A percentile compares a stretch with the other conserved stretches of the same genome.
Evolutionary conservation across 2,113 vertebrate species (phyloP).

Genomic region (Erinaceus europaeus): DNA sequence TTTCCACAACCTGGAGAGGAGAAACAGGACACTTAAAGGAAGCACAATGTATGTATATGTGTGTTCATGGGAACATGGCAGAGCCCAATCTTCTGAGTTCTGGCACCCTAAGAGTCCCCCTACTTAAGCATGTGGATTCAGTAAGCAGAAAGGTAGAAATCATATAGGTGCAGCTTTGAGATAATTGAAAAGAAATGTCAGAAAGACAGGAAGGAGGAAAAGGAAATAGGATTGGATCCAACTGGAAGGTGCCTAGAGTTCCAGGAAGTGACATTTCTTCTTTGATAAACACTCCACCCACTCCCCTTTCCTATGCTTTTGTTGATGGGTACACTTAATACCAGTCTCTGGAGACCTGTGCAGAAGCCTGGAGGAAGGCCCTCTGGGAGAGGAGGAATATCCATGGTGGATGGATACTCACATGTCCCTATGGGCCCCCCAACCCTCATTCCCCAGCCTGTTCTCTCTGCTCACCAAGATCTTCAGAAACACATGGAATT

Average conservation of each 20-base stretch:
- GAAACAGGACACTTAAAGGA: background rate
- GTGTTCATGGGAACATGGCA: background rate
- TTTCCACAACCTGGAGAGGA: background rate
- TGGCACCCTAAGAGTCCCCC: background rate
- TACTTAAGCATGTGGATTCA: background rate
- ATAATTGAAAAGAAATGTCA: background rate
- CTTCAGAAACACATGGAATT: background rate
- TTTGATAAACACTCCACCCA: background rate
- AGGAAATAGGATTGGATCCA: background rate
- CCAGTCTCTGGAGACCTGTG: background rate
- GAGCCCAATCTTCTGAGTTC: background rate
- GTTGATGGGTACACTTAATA: background rate
- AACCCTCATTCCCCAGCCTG: background rate
- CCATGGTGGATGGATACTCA: background rate
- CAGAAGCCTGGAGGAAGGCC: background rate
- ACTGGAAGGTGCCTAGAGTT: background rate
- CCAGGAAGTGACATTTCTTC: background rate
- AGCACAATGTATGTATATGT: background rate
- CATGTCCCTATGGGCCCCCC: accelerated
- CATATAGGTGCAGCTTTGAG: background rate
- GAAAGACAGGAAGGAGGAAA: background rate
- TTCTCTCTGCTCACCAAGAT: background rate
- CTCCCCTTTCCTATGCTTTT: background rate
- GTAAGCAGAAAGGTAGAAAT: background rate
- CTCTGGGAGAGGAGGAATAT: background rate